Evolutionary conservation across 2,888 invertebrate genomes (phyloP).

Genomic region (Plebejus anna): DNA sequence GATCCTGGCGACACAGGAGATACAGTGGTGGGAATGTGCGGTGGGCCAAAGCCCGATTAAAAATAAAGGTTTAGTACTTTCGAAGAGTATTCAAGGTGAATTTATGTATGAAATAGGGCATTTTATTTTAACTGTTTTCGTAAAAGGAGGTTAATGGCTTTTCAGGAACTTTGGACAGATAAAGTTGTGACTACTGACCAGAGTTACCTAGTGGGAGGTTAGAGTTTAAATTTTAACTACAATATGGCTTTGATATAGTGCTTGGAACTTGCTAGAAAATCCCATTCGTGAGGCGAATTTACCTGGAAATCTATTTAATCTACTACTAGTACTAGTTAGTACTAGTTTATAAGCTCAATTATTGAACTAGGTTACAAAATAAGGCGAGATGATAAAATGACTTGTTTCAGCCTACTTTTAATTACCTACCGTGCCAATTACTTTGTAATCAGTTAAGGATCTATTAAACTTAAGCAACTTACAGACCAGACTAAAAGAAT

Average conservation of each 20-base stretch:
- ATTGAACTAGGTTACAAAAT: not conserved
- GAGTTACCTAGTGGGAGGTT: no score
- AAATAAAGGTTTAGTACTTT: no score
- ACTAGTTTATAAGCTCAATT: not conserved
- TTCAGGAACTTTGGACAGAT: no score
- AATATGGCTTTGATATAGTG: not conserved
- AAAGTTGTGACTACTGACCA: no score
- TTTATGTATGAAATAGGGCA: no score
- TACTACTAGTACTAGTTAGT: not conserved
- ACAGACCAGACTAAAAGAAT: not conserved
- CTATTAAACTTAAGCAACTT: not conserved
- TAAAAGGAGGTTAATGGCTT: no score
- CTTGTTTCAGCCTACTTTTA: not conserved
- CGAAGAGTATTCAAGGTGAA: no score
- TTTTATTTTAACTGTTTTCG: no score
- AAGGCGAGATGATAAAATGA: slow-evolving; percentile 1
- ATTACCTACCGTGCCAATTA: not conserved
- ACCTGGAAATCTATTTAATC: not conserved
- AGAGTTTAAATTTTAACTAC: no score
- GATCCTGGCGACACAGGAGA: no score
- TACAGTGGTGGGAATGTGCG: no score
- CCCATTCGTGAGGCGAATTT: not conserved
- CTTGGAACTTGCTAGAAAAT: not conserved
- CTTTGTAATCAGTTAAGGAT: not conserved
- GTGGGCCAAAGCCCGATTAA: no score